A percentile compares a stretch with the other conserved stretches of the same genome.
Evolutionary conservation across 1,140 invertebrate genomes (phyloP).

Genomic region (Leptoteleia sp.): DNA sequence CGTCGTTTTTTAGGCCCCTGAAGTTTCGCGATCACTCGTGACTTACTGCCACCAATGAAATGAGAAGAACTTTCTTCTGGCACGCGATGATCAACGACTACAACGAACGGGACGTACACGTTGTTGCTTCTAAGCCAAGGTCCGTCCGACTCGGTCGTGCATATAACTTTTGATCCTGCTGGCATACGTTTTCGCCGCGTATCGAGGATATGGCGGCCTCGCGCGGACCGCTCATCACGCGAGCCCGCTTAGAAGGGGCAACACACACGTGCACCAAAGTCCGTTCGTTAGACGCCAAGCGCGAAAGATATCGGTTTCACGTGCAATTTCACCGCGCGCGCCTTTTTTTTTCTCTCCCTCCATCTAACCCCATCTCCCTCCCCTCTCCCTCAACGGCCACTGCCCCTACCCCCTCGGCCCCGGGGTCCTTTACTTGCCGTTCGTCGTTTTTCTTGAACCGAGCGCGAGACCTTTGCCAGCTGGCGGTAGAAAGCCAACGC

Average conservation of each 20-base stretch:
- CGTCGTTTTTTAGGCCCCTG: slow-evolving; percentile 59
- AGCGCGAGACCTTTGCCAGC: slow-evolving; percentile 59
- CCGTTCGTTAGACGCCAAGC: slow-evolving; percentile 38
- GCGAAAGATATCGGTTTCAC: slow-evolving; percentile 64
- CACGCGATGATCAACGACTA: slow-evolving; percentile 67
- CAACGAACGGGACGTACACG: slow-evolving; percentile 35
- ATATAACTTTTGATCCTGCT: slow-evolving; percentile 64
- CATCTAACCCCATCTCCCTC: no score
- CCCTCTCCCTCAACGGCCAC: no score
- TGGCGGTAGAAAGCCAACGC: slow-evolving; percentile 65
- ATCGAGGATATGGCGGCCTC: slow-evolving; percentile 60
- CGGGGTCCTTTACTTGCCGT: slow-evolving; percentile 32
- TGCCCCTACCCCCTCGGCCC: no score
- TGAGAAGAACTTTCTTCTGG: slow-evolving; percentile 64
- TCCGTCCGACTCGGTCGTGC: slow-evolving; percentile 41
- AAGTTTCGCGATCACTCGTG: slow-evolving; percentile 64
- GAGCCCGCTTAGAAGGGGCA: slow-evolving; percentile 55
- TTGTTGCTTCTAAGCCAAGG: slow-evolving; percentile 7
- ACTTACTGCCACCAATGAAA: slow-evolving; percentile 65
- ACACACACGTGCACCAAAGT: slow-evolving; percentile 45
- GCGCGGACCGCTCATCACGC: slow-evolving; percentile 55
- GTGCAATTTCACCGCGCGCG: slow-evolving; percentile 63
- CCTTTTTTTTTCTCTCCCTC: slow-evolving; percentile 31
- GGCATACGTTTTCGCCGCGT: slow-evolving; percentile 60
- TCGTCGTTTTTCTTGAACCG: slow-evolving; percentile 56